phyloP scores from a whole-genome alignment of 30 jellyfish, hydroid and myxozoan species.

The Sanderia malayensis region DNA sequence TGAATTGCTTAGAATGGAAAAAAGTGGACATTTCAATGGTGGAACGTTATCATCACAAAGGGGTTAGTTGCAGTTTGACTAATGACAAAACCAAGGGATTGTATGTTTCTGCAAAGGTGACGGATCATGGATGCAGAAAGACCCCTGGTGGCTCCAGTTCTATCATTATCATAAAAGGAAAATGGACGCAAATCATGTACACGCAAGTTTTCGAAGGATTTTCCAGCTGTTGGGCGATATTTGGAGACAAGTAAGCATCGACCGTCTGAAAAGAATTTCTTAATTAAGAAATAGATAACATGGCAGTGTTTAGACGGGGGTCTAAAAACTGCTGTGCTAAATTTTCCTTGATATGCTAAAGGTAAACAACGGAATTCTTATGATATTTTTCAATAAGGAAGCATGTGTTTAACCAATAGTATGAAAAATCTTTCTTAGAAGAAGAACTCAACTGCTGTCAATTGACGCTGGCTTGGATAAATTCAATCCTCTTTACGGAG shows the following conservation, averaged over 20 bases:
- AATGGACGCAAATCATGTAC: conserved; percentile 66
- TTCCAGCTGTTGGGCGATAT: conserved; percentile 61
- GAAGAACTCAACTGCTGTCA: too few species aligned
- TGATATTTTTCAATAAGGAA: too few species aligned
- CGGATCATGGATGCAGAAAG: conserved; percentile 20
- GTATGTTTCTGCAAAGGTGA: conserved; percentile 16
- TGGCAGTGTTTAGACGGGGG: too few species aligned
- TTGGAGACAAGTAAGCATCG: too few species aligned
- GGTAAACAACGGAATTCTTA: too few species aligned
- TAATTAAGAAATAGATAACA: too few species aligned
- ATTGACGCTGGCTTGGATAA: conserved; percentile 30
- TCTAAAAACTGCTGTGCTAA: too few species aligned
- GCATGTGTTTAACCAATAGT: conserved; percentile 26
- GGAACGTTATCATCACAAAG: conserved; percentile 26
- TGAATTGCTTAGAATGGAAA: too few species aligned
- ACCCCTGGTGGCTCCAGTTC: conserved; percentile 1
- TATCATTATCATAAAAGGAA: conserved; percentile 47
- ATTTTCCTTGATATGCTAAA: too few species aligned
- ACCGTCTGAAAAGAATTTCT: too few species aligned
- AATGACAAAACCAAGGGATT: conserved; percentile 35
- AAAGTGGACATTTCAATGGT: conserved; percentile 59
- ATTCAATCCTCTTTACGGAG: conserved; percentile 50
- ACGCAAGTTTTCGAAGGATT: conserved; percentile 66
- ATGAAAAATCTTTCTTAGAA: neutral
- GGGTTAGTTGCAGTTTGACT: neutral